Conservation (phyloP, 2,113 vertebrate species). For the Pomatorhinus ruficollis region DNA sequence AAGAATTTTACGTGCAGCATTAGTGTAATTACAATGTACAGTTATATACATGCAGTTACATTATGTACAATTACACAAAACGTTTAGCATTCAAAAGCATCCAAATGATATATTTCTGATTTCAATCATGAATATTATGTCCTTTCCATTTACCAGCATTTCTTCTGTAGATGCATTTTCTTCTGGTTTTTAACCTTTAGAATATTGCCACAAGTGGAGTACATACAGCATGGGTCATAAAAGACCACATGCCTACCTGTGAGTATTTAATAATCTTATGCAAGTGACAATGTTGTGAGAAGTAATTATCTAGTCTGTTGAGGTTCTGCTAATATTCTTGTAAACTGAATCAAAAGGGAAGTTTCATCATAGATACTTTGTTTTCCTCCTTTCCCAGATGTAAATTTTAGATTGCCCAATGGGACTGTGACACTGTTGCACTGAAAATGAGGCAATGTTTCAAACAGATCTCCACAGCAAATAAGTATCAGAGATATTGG, state of each 20-base stretch:
- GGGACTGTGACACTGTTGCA: background rate
- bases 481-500: background rate
- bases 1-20: background rate
- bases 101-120: background rate
- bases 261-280: background rate
- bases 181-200: background rate
- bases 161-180: background rate
- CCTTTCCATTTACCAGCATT: background rate
- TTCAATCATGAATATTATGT: background rate
- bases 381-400: background rate
- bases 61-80: background rate
- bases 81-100: background rate
- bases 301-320: background rate
- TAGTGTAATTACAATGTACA: background rate
- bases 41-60: background rate
- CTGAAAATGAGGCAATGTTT: constrained; percentile 34
- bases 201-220: background rate
- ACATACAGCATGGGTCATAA: background rate
- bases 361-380: background rate
- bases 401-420: background rate
- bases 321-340: background rate
- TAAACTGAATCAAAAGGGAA: background rate
- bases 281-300: background rate
- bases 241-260: background rate
- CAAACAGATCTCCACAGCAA: constrained; percentile 19